Conservation (phyloP, 2,888 invertebrate genomes). For the Podabrus alpinus region DNA sequence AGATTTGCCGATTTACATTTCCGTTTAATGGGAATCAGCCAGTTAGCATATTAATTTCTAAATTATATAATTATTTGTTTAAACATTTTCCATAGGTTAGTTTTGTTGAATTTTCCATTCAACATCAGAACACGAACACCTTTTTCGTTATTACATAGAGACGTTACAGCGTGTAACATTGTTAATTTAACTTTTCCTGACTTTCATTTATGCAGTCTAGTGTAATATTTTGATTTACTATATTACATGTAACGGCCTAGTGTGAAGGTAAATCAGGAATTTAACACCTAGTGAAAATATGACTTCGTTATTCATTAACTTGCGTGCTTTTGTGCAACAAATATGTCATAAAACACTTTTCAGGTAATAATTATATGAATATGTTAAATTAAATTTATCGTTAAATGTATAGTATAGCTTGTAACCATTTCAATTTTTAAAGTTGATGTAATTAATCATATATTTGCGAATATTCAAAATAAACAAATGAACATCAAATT, state of each 20-base stretch:
- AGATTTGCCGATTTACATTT: slow-evolving; percentile 1
- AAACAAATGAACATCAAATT: too few species aligned
- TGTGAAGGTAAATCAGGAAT: slow-evolving; percentile 20
- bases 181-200: neutral
- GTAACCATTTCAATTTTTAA: neutral
- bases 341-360: neutral
- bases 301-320: slow-evolving; percentile 35
- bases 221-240: neutral
- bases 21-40: neutral
- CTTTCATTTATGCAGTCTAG: neutral
- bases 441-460: neutral
- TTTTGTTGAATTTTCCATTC: neutral
- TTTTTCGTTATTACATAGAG: neutral
- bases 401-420: neutral
- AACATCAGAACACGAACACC: neutral
- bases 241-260: neutral
- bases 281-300: slow-evolving; percentile 33
- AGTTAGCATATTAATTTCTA: neutral
- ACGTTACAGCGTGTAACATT: neutral
- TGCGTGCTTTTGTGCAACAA: slow-evolving; percentile 22
- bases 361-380: neutral
- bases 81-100: neutral
- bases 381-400: neutral
- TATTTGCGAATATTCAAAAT: too few species aligned
- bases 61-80: neutral